These are phyloP conservation scores for Myiagra hebetior DNA, from an alignment of 2,113 vertebrate genomes.

Conservation along the genomic window DNA sequence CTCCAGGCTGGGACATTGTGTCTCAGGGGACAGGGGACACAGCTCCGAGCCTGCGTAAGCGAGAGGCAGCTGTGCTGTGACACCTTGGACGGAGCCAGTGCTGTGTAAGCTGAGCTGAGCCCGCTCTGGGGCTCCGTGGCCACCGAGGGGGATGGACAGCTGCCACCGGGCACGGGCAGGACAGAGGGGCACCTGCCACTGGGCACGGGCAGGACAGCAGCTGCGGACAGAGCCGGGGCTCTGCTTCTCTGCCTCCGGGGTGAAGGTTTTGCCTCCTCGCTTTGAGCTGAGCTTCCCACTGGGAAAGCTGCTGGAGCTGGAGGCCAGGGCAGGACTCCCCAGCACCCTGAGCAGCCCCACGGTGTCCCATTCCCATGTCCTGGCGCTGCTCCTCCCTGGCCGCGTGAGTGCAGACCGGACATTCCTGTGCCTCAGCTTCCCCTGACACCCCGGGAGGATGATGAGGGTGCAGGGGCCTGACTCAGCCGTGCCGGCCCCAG, in stretches of 20 bases:
- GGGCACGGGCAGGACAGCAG: accelerated
- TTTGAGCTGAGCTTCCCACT: background rate
- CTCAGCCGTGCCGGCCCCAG: constrained; percentile 23
- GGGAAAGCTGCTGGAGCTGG: background rate
- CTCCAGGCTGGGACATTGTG: constrained; percentile 40
- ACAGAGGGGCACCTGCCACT: background rate
- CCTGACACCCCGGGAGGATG: background rate
- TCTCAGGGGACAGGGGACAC: constrained; percentile 5
- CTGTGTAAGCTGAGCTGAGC: constrained; percentile 46
- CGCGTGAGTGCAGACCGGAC: background rate
- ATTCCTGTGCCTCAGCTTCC: constrained; percentile 38
- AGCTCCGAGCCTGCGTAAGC: background rate
- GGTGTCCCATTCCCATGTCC: background rate
- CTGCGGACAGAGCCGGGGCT: background rate
- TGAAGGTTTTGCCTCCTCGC: background rate
- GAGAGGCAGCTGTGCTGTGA: constrained; percentile 18
- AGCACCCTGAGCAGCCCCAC: background rate
- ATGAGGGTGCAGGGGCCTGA: constrained; percentile 41
- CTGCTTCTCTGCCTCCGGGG: background rate
- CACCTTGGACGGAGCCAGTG: background rate
- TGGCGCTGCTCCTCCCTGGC: background rate
- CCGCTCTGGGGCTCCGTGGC: background rate
- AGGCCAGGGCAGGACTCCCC: background rate
- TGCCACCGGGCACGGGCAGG: background rate
- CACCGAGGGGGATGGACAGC: background rate